Base-by-base conservation (phyloP, 2,888 invertebrate species). In the Lymantria monacha region DNA sequence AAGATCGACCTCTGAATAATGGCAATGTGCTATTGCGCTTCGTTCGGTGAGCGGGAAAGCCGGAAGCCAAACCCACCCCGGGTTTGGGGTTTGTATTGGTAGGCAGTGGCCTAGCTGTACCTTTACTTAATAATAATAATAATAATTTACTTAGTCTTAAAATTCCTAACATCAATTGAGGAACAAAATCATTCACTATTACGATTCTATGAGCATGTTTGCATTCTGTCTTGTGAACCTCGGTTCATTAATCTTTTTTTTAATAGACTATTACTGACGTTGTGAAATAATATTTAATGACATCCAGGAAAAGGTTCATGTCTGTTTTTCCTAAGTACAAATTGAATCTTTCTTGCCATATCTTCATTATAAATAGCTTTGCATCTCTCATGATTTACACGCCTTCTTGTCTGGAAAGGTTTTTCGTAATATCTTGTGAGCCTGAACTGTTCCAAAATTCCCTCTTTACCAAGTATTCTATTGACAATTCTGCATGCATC, bases 351-450 rank as follows among this genome's bases (percentile, higher is more conserved):
- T 46, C 98, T 93, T 62, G 94, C 93, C 98, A 99, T 98, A 70
- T 99, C 98, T 85, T 98, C 97, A 76, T 97, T 95, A 79, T 98
- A 98, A 59, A 98, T 95, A 0, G 98, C 94, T 87, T 97, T 97
- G 79, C 97, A 97, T 71, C 94, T 96, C 80, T 98, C 97, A 74
- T 95, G 98, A 81, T 98, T 98, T 0, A 98, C 81, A 48, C 98
- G 92, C 48, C 97, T 93, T 55, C 98, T 94, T 38, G 94, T 95
- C 94, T 96, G 95, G 65, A 92, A 96, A 7, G 98, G 98, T 83
- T 97, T 98, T 76, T 99, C 98, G 76, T 96, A 98, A 79, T 92
- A 96, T 72, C 96, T 92, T 7, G 96, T 97, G 50, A 96, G 93
- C 51, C 97, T 92, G 73, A 83, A 97, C 76, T 96, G 96, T 64